A percentile compares a stretch with the other conserved stretches of the same genome.
Evolutionary conservation across 2,797 vertebrate genomes (phyloP).

Genomic region (Hephaestus fuliginosus): DNA sequence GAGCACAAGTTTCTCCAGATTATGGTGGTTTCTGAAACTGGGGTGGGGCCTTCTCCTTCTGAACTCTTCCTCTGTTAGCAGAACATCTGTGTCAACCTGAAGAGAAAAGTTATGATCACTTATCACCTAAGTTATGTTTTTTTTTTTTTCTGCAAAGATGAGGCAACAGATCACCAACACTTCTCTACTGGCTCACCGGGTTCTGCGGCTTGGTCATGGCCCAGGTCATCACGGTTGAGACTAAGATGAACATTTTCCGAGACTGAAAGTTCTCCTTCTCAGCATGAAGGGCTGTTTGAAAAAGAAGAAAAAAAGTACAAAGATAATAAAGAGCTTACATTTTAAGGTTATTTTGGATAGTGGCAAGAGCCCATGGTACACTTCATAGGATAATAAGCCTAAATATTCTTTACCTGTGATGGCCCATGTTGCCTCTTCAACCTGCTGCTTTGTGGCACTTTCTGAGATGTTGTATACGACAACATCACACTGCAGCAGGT

Average conservation of each 20-base stretch:
- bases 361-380: background rate
- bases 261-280: constrained; percentile 84
- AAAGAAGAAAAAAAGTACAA: background rate
- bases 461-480: constrained; percentile 95
- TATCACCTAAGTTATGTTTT: background rate
- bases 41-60: constrained; percentile 88
- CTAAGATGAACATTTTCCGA: constrained; percentile 92
- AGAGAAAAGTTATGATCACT: constrained; percentile 20
- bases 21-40: constrained; percentile 87
- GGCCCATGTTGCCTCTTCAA: constrained; percentile 92
- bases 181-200: constrained; percentile 83
- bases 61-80: constrained; percentile 91
- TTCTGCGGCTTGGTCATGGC: constrained; percentile 86
- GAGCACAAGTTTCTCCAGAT: constrained; percentile 90
- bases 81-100: constrained; percentile 87
- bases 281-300: constrained; percentile 84
- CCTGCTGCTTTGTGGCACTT: constrained; percentile 69
- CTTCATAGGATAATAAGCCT: background rate
- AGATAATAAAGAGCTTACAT: too few relatives aligned
- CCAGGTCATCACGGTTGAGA: constrained; percentile 96
- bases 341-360: background rate
- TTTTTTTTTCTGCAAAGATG: background rate
- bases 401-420: constrained; percentile 61
- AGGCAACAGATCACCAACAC: background rate
- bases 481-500: constrained; percentile 90